Conservation (phyloP, 2,797 vertebrate species). For the Trachops cirrhosus region DNA sequence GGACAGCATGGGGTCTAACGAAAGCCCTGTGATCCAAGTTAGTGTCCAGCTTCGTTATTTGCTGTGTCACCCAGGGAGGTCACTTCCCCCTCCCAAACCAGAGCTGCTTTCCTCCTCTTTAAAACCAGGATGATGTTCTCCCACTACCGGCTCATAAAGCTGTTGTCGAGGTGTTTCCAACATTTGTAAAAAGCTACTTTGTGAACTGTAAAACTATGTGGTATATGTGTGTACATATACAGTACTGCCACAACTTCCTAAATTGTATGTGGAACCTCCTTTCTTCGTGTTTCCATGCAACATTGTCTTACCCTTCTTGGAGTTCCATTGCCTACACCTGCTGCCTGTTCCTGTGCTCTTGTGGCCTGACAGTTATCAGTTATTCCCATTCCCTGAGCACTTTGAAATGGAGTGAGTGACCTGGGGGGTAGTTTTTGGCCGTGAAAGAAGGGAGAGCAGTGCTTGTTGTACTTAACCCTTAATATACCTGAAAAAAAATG, state of each 20-base stretch:
- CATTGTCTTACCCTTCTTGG: not conserved
- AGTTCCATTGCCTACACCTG: not conserved
- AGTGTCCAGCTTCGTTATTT: not conserved
- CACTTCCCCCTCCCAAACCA: not conserved
- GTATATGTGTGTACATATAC: fast-evolving
- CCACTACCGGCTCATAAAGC: not conserved
- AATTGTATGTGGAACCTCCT: not conserved
- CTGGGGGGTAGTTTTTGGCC: not conserved
- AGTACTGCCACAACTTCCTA: not conserved
- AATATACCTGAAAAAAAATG: not conserved
- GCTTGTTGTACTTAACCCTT: not conserved
- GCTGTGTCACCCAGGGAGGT: not conserved
- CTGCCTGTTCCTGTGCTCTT: not conserved
- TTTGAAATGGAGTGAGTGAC: not conserved
- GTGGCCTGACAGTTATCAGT: not conserved
- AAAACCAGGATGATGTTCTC: not conserved
- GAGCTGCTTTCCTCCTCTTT: not conserved
- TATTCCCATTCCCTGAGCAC: not conserved
- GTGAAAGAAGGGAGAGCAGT: not conserved
- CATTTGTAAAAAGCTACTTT: not conserved
- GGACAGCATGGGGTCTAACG: not conserved
- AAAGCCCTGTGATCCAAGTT: not conserved
- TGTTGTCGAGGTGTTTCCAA: not conserved
- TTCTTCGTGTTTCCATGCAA: not conserved
- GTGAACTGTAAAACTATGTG: not conserved